Conservation (phyloP, 2,888 invertebrate genomes). For the Athrips mouffetella region DNA sequence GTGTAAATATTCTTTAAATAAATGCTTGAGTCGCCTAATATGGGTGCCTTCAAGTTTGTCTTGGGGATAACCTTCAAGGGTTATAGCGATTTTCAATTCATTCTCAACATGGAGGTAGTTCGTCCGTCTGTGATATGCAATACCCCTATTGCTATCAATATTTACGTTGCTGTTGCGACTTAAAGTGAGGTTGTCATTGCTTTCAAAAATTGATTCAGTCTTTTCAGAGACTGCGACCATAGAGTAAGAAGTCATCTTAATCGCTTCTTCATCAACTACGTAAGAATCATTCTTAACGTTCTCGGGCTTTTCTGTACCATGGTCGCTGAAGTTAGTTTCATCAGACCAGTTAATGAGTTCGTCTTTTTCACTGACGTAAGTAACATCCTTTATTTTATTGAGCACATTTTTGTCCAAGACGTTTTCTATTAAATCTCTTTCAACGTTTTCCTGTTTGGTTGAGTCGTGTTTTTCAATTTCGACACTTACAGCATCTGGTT, state of each 20-base stretch:
- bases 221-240: constrained; percentile 47
- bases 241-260: constrained; percentile 32
- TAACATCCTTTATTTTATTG: constrained; percentile 49
- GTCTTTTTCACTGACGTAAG: constrained; percentile 47
- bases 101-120: constrained; percentile 65
- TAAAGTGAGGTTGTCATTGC: constrained; percentile 46
- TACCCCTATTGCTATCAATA: constrained; percentile 63
- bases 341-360: constrained; percentile 55
- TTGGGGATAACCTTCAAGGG: constrained; percentile 61
- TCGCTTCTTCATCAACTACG: constrained; percentile 4
- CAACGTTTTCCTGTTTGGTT: constrained; percentile 19
- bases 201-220: constrained; percentile 51
- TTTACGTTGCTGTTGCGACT: constrained; percentile 52
- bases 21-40: constrained; percentile 56
- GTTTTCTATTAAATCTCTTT: constrained; percentile 34
- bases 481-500: constrained; percentile 15
- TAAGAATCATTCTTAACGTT: not conserved
- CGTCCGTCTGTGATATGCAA: constrained; percentile 65
- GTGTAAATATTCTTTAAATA: constrained; percentile 64
- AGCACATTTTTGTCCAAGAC: constrained; percentile 41
- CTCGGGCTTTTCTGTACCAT: constrained; percentile 27
- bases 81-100: constrained; percentile 63
- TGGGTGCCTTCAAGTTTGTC: constrained; percentile 65
- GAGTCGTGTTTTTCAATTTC: constrained; percentile 17
- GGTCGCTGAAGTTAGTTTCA: constrained; percentile 35